Base-by-base conservation (phyloP, 2,888 invertebrate species). In the Phengaris alcon region DNA sequence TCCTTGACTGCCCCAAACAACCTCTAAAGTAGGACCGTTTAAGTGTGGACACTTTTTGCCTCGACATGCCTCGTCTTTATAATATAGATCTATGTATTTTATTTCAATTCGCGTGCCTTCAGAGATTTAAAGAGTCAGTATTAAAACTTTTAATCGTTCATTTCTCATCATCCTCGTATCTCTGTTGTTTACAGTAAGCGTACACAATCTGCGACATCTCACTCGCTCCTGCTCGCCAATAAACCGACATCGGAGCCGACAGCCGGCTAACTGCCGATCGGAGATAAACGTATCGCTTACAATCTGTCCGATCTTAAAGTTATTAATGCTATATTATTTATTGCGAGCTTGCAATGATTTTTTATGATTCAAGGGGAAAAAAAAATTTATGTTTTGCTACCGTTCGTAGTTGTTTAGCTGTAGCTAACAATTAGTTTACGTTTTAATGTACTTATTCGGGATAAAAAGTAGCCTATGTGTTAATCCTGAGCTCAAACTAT, bases 211-310 rank as follows among this genome's bases (percentile, higher is more conserved):
- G 72, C 52, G 72, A 72, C 72, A 72, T 72, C 72, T 72, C 35
- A 72, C 72, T 72, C 48, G 69, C 70, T 51, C 22, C 70, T 35
- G 52, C 64, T 64, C 72, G 72, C 15, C 86, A 86, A 87, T 91
- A 91, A 91, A 91, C 91, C 87, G 93, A 90, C 91, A 93, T 90
- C 87, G 87, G 92, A 93, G 90, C 84, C 86, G 84, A 86, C 86
- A 85, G 82, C 84, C 85, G 86, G 87, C 90, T 88, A 88, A 85
- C 85, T 84, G 84, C 87, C 87, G 90, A 92, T 92, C 85, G 79
- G 78, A 80, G 91, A 91, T 91, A 91, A 88, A 81, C 81, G 74
- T 82, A 86, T 88, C 88, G 84, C 89, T 91, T 92, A 91, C 86
- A 86, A 84, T 86, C 85, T 80, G 82, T 79, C 79, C 79, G 81